Base-by-base conservation (phyloP, 2,113 vertebrate species). In the Pygoscelis antarcticus region DNA sequence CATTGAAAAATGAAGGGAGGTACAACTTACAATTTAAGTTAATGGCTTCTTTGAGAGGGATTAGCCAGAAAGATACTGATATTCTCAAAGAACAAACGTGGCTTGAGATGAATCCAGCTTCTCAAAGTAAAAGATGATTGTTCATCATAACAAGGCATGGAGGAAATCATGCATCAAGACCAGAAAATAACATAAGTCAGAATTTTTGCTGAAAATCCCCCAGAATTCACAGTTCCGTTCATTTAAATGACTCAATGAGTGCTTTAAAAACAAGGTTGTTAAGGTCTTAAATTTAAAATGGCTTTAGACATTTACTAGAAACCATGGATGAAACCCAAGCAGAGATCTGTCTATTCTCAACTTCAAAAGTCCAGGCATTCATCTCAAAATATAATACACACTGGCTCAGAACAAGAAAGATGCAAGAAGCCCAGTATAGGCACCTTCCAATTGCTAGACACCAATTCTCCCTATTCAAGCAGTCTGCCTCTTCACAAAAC, bases 1-100 rank as follows among this genome's bases (percentile, higher is more conserved):
- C 83, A 76, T 13, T 91, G 70, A 89, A 84, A 96, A 96, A 89
- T 54, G 72, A 96, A 80, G 46, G 79, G 61, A 95, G 60, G 38
- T 57, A 57, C 17, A 85, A 79, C 8, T 49, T 79, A 68, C 19
- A 60, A 2, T 69, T 82, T 18, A 54, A 68, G 30, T 38, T 91
- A 38, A 72, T 87, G 87, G 49, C 57, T 95, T 96, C 61, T 40
- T 84, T 87, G 47, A 89, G 51, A 86, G 21, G 69, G 10, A 79
- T 75, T 76, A 84, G 65, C 15, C 47, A 84, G 72, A 92, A 93
- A 87, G 83, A 91, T 66, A 44, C 27, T 92, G 61, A 84, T 91
- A 26, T 46, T 87, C 65, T 93, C 46, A 68, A 66, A 95, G 72
- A 89, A 87, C 21, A 84, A 87, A 81, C 40, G 52, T 71, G 55